Evolutionary conservation across 2,797 vertebrate species (phyloP), one percentile per base, ranked within the genome.

Genomic region (Microhierax caerulescens): DNA sequence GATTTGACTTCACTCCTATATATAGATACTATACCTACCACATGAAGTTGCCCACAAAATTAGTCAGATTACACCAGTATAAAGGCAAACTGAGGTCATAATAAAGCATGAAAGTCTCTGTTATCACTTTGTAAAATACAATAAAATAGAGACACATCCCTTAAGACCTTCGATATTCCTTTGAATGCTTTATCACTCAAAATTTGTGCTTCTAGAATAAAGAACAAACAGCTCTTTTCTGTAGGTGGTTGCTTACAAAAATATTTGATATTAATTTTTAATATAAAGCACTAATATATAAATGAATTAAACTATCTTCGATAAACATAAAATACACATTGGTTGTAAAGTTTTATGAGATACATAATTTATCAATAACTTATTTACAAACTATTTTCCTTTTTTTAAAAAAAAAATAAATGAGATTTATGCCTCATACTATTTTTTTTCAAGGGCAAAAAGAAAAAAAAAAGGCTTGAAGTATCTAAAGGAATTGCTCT

Each of bases 351-450:
- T n/a, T 72, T 85, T 65, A 32, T 45, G 15, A 21, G 11, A 32
- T 13, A 45, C 32, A 25, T 23, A 61, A 61, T 50, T 72, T 61
- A 45, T 13, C 51, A 76, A 69, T 57, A 50, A 63, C 17, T 27
- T 30, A 30, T 48, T 53, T 61, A 20, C 1, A 43, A 45, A n/a
- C 2, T 24, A 8, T 19, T 48, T 39, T 48, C 1, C 0, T 37
- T 43, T 37, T 43, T 48, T 60, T n/a, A 25, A 64, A 24, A 51
- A 51, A 7, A 25, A 64, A 24, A 51, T 28, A 7, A 43, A n/a
- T 24, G 19, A 36, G 2, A 7, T 41, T 90, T 80, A 24, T 3
- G 4, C 1, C 7, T 85, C 7, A 27, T 20, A 32, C 1, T 4
- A 16, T 48, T 64, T 56, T 64, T 80, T 76, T 57, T 56, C 3